Percentiles rank a stretch among this genome's conserved stretches.
These are phyloP conservation scores for Abramis brama DNA, from an alignment of 2,113 vertebrate genomes.

Conservation along the genomic window DNA sequence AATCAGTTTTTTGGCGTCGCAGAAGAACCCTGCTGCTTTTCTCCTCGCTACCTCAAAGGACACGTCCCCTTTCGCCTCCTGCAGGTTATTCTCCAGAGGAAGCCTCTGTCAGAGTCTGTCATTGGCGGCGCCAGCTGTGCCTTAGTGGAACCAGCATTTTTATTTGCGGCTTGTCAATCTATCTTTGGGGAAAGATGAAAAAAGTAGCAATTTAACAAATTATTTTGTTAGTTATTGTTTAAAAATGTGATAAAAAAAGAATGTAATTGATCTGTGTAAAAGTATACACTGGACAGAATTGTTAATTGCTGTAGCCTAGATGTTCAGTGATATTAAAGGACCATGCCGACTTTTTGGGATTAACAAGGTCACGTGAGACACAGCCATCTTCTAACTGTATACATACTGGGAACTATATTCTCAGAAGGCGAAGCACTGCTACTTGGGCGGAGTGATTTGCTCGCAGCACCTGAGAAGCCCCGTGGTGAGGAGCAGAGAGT, in stretches of 20 bases:
- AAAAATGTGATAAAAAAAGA: not conserved
- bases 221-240: not conserved
- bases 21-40: conserved; percentile 45
- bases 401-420: too few relatives aligned
- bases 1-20: conserved; percentile 36
- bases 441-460: too few relatives aligned
- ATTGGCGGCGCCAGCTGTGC: conserved; percentile 47
- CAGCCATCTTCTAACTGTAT: too few relatives aligned
- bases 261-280: not conserved
- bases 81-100: conserved; percentile 45
- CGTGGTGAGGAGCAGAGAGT: too few relatives aligned
- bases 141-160: conserved; percentile 19
- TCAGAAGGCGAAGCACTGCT: too few relatives aligned
- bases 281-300: not conserved
- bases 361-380: too few relatives aligned
- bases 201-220: not conserved
- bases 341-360: too few relatives aligned
- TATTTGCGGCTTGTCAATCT: not conserved
- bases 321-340: not conserved
- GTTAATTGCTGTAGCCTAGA: not conserved
- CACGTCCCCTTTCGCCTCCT: conserved; percentile 18
- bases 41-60: conserved; percentile 39
- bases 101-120: conserved; percentile 40
- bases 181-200: conserved; percentile 19
- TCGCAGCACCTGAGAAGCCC: too few relatives aligned